These are phyloP conservation scores for Hypercompe scribonia DNA, from an alignment of 2,888 invertebrate genomes.

Conservation along the genomic window DNA sequence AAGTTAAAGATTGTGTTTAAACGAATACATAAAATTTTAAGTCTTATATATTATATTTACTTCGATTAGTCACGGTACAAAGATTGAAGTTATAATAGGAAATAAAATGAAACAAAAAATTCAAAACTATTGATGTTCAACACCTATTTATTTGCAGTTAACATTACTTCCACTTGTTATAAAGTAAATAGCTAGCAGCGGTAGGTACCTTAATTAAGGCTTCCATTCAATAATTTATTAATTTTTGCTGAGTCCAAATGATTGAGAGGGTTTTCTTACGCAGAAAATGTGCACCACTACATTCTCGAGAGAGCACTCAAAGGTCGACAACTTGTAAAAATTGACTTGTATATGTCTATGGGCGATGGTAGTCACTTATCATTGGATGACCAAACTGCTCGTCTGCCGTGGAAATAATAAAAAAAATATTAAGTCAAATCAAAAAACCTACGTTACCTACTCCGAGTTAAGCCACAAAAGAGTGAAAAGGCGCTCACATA, in stretches of 20 bases:
- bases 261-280: neutral
- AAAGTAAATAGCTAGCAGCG: neutral
- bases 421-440: neutral
- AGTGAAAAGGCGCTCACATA: slow-evolving; percentile 21
- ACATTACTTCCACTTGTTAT: neutral
- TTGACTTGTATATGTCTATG: too few species aligned
- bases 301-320: neutral
- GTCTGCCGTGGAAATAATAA: neutral
- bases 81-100: neutral
- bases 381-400: neutral
- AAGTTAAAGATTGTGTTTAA: too few species aligned
- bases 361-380: too few species aligned
- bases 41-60: neutral
- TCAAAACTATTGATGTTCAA: neutral
- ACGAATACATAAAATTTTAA: too few species aligned
- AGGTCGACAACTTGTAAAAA: neutral
- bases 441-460: slow-evolving; percentile 2
- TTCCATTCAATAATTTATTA: neutral
- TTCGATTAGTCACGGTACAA: neutral
- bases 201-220: too few species aligned
- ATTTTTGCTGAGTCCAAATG: neutral
- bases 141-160: neutral
- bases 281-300: too few species aligned
- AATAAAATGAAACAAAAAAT: neutral
- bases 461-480: slow-evolving; percentile 9